phyloP scores from a whole-genome alignment of 1,140 invertebrate species.

The Nasonia giraulti region DNA sequence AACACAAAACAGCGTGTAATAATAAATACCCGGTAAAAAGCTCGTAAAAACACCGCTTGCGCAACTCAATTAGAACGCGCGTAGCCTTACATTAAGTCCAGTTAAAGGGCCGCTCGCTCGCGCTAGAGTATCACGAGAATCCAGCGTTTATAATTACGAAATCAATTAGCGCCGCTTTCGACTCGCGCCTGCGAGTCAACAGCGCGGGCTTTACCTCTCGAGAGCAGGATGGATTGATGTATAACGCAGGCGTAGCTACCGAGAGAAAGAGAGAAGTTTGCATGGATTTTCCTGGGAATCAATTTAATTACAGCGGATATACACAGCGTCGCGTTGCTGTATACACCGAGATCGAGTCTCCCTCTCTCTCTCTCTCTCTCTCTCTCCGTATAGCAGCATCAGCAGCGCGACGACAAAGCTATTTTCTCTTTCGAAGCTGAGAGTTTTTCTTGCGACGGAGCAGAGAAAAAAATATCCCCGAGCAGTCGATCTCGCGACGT shows the following conservation, averaged over 20 bases:
- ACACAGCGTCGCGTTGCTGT: not conserved
- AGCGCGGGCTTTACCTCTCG: not conserved
- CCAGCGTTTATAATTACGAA: not conserved
- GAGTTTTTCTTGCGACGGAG: not conserved
- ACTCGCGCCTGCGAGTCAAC: too few relatives aligned
- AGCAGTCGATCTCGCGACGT: too few relatives aligned
- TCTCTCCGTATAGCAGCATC: too few relatives aligned
- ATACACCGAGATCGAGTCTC: not conserved
- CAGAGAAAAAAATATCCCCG: too few relatives aligned
- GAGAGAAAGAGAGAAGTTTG: not conserved
- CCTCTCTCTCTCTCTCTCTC: too few relatives aligned
- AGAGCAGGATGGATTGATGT: too few relatives aligned
- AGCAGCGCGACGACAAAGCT: not conserved
- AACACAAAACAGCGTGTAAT: not conserved
- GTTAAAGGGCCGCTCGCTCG: too few relatives aligned
- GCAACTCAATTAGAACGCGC: not conserved
- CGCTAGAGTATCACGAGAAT: too few relatives aligned
- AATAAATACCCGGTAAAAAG: not conserved
- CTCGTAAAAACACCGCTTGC: not conserved
- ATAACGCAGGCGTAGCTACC: too few relatives aligned
- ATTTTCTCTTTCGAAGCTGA: not conserved
- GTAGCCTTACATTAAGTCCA: not conserved
- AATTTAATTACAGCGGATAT: constrained; percentile 8
- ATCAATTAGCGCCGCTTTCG: constrained; percentile 20
- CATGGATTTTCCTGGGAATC: not conserved